Evolutionary conservation across 2,888 invertebrate genomes (phyloP), one percentile per base, ranked within the genome.

Genomic region (Mactromeris polynyma): DNA sequence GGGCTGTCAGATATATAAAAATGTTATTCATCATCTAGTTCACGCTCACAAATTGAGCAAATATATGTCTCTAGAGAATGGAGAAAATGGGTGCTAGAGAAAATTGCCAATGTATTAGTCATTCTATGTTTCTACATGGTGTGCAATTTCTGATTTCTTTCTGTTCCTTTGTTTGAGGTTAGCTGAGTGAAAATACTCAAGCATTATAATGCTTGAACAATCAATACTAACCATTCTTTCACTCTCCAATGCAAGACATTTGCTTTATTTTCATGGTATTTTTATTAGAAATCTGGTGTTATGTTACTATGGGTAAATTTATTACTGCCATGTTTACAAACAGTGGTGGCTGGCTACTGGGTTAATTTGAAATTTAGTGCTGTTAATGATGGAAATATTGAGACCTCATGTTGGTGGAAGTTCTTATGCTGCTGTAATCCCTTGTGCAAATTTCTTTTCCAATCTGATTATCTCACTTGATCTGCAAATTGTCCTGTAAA

Each of bases 401-500:
- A 26, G 58, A 26, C 11, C 26, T 64, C 58, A 19, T 26, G 58
- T 26, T n/a, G 26, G n/a, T 26, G n/a, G 58, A n/a, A 64, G 58
- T 64, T 64, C 58, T 26, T 64, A 64, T 11, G 9, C 26, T 26
- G 11, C 42, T 42, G 58, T 6, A 26, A n/a, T 64, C 58, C 58
- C 58, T 26, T 64, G 58, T n/a, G 58, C 26, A 64, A 26, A 64
- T 26, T 6, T n/a, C 58, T 64, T 64, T 64, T 64, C 58, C 58
- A 26, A 64, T 73, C 73, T 36, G 14, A 36, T 26, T 14, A n/a
- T n/a, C n/a, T n/a, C n/a, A n/a, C n/a, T 73, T 26, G 36, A 73
- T 73, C 73, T 73, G 73, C 7, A 36, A 64, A 73, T 73, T 73
- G 73, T 73, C 73, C 73, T 73, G 73, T 33, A 73, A 73, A 73